Percentiles rank a stretch among this genome's conserved stretches.
Conservation (phyloP, 2,113 vertebrate genomes). For the Vombatus ursinus region DNA sequence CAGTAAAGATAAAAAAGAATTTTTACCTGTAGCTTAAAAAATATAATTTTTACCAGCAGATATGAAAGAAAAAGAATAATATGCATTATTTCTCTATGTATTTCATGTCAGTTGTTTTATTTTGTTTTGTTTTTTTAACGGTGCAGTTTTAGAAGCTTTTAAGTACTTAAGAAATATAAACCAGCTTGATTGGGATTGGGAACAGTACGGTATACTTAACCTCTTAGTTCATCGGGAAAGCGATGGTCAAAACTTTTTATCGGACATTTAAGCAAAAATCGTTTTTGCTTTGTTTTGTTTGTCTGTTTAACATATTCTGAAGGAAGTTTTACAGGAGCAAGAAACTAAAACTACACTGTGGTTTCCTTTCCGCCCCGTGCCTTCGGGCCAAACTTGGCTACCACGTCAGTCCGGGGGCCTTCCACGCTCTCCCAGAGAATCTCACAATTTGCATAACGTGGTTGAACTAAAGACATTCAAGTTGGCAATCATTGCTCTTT, state of each 20-base stretch:
- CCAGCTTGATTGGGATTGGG: background rate
- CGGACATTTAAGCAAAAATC: background rate
- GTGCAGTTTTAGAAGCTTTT: background rate
- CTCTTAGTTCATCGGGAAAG: background rate
- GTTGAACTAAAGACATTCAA: background rate
- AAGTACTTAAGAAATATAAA: background rate
- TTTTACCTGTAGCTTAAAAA: background rate
- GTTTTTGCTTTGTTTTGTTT: background rate
- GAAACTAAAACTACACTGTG: background rate
- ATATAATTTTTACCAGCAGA: background rate
- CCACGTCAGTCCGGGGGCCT: background rate
- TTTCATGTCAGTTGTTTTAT: background rate
- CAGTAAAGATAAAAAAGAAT: background rate
- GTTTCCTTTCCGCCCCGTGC: background rate
- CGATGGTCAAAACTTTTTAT: background rate
- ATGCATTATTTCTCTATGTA: background rate
- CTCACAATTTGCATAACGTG: background rate
- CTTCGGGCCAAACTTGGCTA: background rate
- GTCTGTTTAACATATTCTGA: background rate
- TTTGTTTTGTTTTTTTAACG: too few relatives aligned
- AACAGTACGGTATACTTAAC: too few relatives aligned
- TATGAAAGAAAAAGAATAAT: background rate
- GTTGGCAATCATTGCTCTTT: background rate
- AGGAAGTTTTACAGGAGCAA: background rate
- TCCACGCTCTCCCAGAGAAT: background rate